These are phyloP conservation scores for Pampus argenteus DNA, from an alignment of 2,797 vertebrate species.

Conservation along the genomic window DNA sequence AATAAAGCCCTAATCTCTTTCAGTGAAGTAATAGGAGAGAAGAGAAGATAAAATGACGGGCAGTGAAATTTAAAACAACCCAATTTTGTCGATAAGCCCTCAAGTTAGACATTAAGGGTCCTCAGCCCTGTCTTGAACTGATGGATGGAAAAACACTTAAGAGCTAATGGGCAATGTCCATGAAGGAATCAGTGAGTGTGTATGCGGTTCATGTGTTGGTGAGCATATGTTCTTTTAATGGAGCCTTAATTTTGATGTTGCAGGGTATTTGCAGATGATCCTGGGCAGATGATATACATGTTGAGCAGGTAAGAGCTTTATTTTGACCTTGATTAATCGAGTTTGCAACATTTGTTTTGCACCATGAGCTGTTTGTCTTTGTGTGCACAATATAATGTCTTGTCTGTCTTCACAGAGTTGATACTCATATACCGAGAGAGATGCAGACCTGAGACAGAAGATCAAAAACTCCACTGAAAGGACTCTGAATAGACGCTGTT, in stretches of 20 bases:
- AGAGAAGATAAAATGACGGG: background rate
- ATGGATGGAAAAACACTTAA: constrained; percentile 26
- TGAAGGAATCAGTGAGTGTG: constrained; percentile 2
- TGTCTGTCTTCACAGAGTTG: constrained; percentile 62
- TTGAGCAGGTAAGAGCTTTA: constrained; percentile 78
- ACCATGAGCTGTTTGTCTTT: background rate
- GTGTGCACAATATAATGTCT: background rate
- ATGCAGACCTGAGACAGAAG: constrained; percentile 71
- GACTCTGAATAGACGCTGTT: constrained; percentile 19
- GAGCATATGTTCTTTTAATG: constrained; percentile 9
- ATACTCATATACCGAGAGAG: constrained; percentile 66
- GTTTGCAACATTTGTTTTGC: background rate
- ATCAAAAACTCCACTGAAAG: constrained; percentile 17
- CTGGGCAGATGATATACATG: constrained; percentile 84
- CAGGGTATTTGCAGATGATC: constrained; percentile 84
- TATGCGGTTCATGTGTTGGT: constrained; percentile 1
- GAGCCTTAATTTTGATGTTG: constrained; percentile 38
- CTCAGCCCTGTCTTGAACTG: constrained; percentile 4
- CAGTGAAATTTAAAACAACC: background rate
- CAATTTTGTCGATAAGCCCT: background rate
- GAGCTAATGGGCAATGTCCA: constrained; percentile 3
- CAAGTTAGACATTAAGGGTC: constrained; percentile 7
- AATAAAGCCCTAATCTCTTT: no score
- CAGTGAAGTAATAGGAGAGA: background rate
- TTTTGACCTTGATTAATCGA: background rate